Percentiles rank a stretch among this genome's conserved stretches.
phyloP scores from a whole-genome alignment of 1,140 invertebrate species.

The Helicorthomorpha holstii region DNA sequence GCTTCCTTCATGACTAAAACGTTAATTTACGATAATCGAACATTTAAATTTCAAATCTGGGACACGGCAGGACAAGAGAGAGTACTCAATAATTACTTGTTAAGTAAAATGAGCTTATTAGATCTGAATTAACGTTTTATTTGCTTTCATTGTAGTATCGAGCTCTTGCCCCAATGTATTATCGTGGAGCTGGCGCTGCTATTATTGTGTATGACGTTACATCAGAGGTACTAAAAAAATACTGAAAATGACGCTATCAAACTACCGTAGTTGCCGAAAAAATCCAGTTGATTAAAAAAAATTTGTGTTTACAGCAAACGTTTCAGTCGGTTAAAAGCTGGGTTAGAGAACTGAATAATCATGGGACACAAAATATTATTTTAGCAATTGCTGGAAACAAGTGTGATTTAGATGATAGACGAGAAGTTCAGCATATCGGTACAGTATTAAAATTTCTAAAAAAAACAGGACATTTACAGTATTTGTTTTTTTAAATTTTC shows the following conservation, averaged over 20 bases:
- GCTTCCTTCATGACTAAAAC: slow-evolving; percentile 33
- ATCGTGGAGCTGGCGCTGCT: slow-evolving; percentile 82
- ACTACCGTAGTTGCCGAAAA: not conserved
- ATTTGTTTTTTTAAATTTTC: not conserved
- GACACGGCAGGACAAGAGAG: slow-evolving; percentile 84
- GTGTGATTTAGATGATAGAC: slow-evolving; percentile 20
- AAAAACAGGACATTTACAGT: not conserved
- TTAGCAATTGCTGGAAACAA: slow-evolving; percentile 30
- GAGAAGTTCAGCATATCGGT: slow-evolving; percentile 14
- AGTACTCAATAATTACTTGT: slow-evolving; percentile 7
- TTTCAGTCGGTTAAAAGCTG: slow-evolving; percentile 26
- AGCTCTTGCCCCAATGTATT: slow-evolving; percentile 85
- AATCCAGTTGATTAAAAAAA: not conserved
- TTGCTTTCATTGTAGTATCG: slow-evolving; percentile 44
- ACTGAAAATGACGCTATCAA: not conserved
- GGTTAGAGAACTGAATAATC: slow-evolving; percentile 25
- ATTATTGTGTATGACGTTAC: slow-evolving; percentile 84
- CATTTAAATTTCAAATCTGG: slow-evolving; percentile 38
- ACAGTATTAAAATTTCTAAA: slow-evolving; percentile 5
- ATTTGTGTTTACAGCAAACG: slow-evolving; percentile 8
- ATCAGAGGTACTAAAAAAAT: slow-evolving; percentile 41
- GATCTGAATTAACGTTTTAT: not conserved
- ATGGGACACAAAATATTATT: slow-evolving; percentile 22
- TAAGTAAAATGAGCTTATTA: not conserved
- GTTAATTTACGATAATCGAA: slow-evolving; percentile 22